phyloP scores from a whole-genome alignment of 2,113 vertebrate genomes.

The Eleginops maclovinus region DNA sequence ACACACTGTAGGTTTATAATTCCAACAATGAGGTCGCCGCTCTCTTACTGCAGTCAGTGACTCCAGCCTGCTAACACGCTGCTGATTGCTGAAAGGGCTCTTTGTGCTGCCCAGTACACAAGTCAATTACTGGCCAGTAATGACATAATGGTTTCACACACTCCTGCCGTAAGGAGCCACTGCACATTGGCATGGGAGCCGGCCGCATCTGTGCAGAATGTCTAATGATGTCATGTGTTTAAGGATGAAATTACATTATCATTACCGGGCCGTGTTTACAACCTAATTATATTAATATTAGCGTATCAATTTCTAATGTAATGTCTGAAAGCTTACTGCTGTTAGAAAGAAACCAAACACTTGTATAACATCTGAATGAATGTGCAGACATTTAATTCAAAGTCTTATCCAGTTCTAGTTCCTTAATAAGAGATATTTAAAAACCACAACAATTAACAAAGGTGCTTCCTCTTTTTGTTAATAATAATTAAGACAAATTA shows the following conservation, averaged over 20 bases:
- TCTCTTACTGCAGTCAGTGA: slow-evolving; percentile 45
- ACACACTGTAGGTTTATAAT: slow-evolving; percentile 65
- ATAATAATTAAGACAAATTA: background rate
- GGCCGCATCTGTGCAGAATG: background rate
- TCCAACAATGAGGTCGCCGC: slow-evolving; percentile 68
- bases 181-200: slow-evolving; percentile 46
- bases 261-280: slow-evolving; percentile 8
- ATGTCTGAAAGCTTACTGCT: slow-evolving; percentile 6
- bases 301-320: background rate
- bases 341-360: slow-evolving; percentile 4
- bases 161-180: slow-evolving; percentile 50
- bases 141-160: slow-evolving; percentile 80
- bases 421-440: no score
- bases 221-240: slow-evolving; percentile 35
- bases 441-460: no score
- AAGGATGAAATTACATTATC: slow-evolving; percentile 21
- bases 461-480: no score
- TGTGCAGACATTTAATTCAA: background rate
- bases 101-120: slow-evolving; percentile 77
- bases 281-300: background rate
- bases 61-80: slow-evolving; percentile 51
- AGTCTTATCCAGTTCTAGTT: no score
- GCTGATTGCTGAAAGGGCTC: slow-evolving; percentile 78
- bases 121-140: slow-evolving; percentile 81
- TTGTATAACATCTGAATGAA: background rate